Evolutionary conservation across 1,140 invertebrate genomes (phyloP).

Genomic region (Maniola jurtina): DNA sequence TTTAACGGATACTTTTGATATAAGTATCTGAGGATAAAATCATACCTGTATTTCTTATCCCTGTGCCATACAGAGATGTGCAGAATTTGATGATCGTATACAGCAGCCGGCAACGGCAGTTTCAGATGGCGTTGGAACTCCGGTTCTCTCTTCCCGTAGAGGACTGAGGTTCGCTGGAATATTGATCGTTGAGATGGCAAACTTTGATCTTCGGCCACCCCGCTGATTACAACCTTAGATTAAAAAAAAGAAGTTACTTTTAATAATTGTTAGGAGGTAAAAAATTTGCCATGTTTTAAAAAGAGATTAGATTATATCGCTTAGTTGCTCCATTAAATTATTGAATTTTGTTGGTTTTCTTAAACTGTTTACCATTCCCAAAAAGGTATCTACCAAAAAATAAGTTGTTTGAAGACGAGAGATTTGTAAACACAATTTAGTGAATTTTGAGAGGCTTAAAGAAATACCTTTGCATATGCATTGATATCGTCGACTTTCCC

Average conservation of each 20-base stretch:
- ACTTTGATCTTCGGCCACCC: slow-evolving; percentile 53
- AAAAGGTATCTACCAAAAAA: neutral
- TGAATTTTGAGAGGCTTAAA: neutral
- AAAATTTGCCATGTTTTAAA: neutral
- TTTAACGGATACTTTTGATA: too few species aligned
- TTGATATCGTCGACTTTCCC: slow-evolving; percentile 70
- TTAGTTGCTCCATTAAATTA: too few species aligned
- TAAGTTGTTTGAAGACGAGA: neutral
- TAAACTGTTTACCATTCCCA: neutral
- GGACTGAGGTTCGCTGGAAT: slow-evolving; percentile 69
- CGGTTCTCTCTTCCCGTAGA: slow-evolving; percentile 69
- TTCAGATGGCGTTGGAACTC: slow-evolving; percentile 70
- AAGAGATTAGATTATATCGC: too few species aligned
- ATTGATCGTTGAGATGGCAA: slow-evolving; percentile 67
- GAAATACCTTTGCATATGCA: slow-evolving; percentile 68
- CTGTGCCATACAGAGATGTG: slow-evolving; percentile 72
- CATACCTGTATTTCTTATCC: slow-evolving; percentile 70
- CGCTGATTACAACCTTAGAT: slow-evolving; percentile 65
- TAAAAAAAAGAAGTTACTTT: slow-evolving; percentile 7
- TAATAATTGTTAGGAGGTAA: neutral
- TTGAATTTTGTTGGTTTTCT: too few species aligned
- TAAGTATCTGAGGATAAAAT: neutral
- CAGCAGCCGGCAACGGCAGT: slow-evolving; percentile 54
- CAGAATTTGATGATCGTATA: slow-evolving; percentile 67
- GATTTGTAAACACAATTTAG: too few species aligned